Conservation (phyloP, 2,888 invertebrate genomes). For the Coleophora flavipennella region DNA sequence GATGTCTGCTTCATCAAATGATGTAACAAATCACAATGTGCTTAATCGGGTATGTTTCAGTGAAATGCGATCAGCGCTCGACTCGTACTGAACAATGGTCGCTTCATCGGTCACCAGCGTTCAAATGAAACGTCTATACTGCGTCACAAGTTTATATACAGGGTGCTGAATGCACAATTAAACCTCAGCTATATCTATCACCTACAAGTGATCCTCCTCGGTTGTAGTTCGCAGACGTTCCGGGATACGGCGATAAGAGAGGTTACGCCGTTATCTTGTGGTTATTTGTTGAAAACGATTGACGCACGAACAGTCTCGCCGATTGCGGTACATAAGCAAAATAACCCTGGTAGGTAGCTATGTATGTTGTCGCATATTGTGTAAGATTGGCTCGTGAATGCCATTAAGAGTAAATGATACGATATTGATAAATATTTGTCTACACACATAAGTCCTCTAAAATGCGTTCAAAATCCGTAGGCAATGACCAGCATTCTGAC, state of each 20-base stretch:
- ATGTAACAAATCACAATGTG: conserved; percentile 17
- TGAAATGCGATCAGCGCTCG: conserved; percentile 29
- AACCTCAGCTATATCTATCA: conserved; percentile 28
- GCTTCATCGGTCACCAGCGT: conserved; percentile 34
- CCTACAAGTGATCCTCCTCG: conserved; percentile 38
- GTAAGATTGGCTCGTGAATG: neutral
- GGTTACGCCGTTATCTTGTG: conserved; percentile 60
- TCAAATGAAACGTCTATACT: conserved; percentile 38
- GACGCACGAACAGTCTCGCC: conserved; percentile 63
- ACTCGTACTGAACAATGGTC: conserved; percentile 16
- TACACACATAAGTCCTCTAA: too few relatives aligned
- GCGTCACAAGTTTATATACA: conserved; percentile 47
- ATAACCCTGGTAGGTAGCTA: conserved; percentile 13
- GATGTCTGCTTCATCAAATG: conserved; percentile 14
- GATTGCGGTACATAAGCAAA: conserved; percentile 22
- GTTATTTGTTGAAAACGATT: conserved; percentile 64
- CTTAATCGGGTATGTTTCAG: conserved; percentile 20
- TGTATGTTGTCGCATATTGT: too few relatives aligned
- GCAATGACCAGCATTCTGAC: too few relatives aligned
- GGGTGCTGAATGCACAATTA: conserved; percentile 36
- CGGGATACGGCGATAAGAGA: conserved; percentile 63
- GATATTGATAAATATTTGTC: neutral
- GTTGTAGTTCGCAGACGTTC: conserved; percentile 59
- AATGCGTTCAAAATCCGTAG: too few relatives aligned
- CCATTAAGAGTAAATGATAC: neutral